These are phyloP conservation scores for Cynopterus brachyotis DNA, from an alignment of 2,113 vertebrate genomes.

Conservation along the genomic window DNA sequence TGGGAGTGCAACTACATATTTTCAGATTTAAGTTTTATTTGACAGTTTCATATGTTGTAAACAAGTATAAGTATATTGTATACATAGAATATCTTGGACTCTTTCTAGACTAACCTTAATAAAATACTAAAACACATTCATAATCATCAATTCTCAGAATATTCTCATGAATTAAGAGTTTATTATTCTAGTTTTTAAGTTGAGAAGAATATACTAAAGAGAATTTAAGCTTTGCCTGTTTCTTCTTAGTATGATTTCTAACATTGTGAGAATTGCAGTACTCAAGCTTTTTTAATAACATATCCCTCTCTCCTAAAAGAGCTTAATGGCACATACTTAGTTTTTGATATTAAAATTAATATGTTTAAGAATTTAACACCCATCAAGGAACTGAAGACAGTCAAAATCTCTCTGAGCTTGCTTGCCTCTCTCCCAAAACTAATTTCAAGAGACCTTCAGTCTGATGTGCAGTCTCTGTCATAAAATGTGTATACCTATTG, in stretches of 20 bases:
- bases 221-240: conserved; percentile 34
- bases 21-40: conserved; percentile 54
- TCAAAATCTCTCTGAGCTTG: conserved; percentile 31
- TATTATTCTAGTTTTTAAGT: conserved; percentile 38
- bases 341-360: conserved; percentile 46
- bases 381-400: background rate
- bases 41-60: background rate
- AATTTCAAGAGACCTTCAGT: conserved; percentile 19
- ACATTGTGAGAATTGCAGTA: background rate
- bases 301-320: background rate
- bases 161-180: conserved; percentile 35
- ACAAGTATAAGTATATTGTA: conserved; percentile 17
- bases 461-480: conserved; percentile 16
- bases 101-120: conserved; percentile 35
- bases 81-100: conserved; percentile 34
- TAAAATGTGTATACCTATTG: background rate
- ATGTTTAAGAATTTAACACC: conserved; percentile 47
- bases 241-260: conserved; percentile 42
- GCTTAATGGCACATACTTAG: conserved; percentile 11
- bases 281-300: background rate
- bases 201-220: conserved; percentile 10
- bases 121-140: background rate
- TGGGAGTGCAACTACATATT: conserved; percentile 16
- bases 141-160: background rate
- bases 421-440: conserved; percentile 25